Conservation (phyloP, 2,113 vertebrate species). For the Elgaria multicarinata region DNA sequence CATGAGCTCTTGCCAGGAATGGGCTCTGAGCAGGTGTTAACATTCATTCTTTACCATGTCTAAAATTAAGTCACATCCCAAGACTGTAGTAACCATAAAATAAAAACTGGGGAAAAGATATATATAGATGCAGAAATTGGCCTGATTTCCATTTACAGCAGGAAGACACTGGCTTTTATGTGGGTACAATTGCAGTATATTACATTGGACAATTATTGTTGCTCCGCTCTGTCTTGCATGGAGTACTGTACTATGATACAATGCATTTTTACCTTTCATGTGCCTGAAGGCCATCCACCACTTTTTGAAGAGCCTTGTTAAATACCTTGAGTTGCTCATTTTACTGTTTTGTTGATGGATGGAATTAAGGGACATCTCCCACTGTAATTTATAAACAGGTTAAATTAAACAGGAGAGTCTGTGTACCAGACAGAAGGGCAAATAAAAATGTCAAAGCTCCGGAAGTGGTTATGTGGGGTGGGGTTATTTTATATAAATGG, state of each 20-base stretch:
- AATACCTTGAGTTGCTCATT: conserved; percentile 79
- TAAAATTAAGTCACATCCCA: conserved; percentile 77
- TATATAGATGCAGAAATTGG: conserved; percentile 78
- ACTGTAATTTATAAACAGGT: conserved; percentile 74
- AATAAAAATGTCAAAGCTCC: conserved; percentile 72
- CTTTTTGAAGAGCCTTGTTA: conserved; percentile 83
- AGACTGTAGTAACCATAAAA: conserved; percentile 80
- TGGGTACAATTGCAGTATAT: conserved; percentile 77
- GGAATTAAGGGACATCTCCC: conserved; percentile 66
- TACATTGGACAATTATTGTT: conserved; percentile 80
- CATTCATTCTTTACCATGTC: conserved; percentile 77
- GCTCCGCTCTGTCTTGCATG: conserved; percentile 88
- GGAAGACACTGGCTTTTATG: conserved; percentile 81
- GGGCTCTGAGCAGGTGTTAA: conserved; percentile 84
- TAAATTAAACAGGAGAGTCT: conserved; percentile 67
- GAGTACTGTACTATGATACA: conserved; percentile 80
- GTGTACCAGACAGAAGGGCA: conserved; percentile 72
- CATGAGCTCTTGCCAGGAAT: conserved; percentile 84
- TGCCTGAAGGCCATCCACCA: conserved; percentile 84
- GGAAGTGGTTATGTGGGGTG: conserved; percentile 46
- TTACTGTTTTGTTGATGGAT: conserved; percentile 74
- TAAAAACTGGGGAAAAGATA: conserved; percentile 58
- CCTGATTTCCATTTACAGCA: conserved; percentile 79
- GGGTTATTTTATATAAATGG: conserved; percentile 82
- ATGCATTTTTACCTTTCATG: conserved; percentile 84